phyloP scores from a whole-genome alignment of 2,797 vertebrate species.

The Falco berigora region DNA sequence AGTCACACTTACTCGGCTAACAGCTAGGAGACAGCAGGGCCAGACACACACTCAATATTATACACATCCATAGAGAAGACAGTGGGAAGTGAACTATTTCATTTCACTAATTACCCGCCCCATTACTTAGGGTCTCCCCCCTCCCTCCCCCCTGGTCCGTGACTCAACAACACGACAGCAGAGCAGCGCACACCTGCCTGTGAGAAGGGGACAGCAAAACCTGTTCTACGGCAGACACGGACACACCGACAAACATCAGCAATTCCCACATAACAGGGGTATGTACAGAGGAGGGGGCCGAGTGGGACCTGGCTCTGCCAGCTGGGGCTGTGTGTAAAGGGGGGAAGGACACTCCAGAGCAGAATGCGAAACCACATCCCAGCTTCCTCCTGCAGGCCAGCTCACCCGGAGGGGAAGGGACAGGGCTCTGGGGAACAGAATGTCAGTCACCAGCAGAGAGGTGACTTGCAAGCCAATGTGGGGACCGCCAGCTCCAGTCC shows the following conservation, averaged over 20 bases:
- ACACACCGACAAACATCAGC: slow-evolving; percentile 54
- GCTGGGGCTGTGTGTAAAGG: background rate
- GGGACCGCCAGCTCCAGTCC: background rate
- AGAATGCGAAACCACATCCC: background rate
- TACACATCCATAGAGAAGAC: slow-evolving; percentile 85
- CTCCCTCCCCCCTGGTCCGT: slow-evolving; percentile 43
- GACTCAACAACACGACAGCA: slow-evolving; percentile 52
- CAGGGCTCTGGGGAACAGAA: background rate
- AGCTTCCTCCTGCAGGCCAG: background rate
- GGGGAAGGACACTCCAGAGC: background rate
- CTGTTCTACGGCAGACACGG: slow-evolving; percentile 47
- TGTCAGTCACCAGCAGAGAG: fast-evolving
- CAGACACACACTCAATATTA: slow-evolving; percentile 84
- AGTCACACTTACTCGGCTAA: slow-evolving; percentile 90
- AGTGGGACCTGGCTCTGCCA: background rate
- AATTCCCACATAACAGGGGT: slow-evolving; percentile 34
- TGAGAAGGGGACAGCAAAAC: slow-evolving; percentile 31
- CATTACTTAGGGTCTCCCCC: slow-evolving; percentile 5
- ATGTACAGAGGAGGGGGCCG: slow-evolving; percentile 11
- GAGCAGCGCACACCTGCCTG: slow-evolving; percentile 20
- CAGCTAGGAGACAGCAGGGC: slow-evolving; percentile 90
- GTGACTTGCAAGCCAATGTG: background rate
- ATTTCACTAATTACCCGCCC: slow-evolving; percentile 44
- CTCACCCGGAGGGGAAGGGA: background rate
- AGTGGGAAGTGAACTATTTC: slow-evolving; percentile 68